Conservation (phyloP, 2,797 vertebrate genomes). For the Tangara arthus region DNA sequence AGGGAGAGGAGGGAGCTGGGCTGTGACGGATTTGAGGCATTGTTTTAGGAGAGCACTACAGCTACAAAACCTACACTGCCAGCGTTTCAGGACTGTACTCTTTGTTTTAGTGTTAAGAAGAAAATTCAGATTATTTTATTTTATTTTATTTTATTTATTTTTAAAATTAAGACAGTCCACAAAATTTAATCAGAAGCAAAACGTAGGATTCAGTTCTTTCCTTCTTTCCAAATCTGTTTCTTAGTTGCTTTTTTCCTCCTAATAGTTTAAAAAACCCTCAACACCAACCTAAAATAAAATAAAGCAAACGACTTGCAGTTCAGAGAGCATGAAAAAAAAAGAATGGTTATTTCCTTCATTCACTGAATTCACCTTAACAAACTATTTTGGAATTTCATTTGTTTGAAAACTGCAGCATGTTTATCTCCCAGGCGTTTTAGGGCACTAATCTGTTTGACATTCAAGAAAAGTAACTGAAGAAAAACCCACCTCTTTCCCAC, state of each 20-base stretch:
- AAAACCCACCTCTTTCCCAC: not conserved
- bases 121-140: not conserved
- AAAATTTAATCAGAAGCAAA: not conserved
- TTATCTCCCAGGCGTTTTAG: conserved; percentile 28
- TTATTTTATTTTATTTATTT: not conserved
- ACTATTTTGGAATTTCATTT: conserved; percentile 20
- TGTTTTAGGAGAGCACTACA: not conserved
- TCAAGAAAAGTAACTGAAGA: conserved; percentile 20
- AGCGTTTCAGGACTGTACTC: not conserved
- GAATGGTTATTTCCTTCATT: not conserved
- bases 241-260: not conserved
- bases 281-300: not conserved
- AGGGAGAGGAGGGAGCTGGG: not conserved
- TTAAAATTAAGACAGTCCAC: not conserved
- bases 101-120: not conserved
- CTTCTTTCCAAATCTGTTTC: not conserved
- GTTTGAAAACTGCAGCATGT: conserved; percentile 17
- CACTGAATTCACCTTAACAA: not conserved
- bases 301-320: not conserved
- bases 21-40: not conserved
- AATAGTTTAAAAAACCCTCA: not conserved
- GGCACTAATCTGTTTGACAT: conserved; percentile 27
- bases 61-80: not conserved
- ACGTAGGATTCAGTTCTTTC: not conserved
- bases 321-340: not conserved